Percentiles rank a stretch among this genome's conserved stretches.
Conservation (phyloP, 2,797 vertebrate species). For the Caiman crocodilus region DNA sequence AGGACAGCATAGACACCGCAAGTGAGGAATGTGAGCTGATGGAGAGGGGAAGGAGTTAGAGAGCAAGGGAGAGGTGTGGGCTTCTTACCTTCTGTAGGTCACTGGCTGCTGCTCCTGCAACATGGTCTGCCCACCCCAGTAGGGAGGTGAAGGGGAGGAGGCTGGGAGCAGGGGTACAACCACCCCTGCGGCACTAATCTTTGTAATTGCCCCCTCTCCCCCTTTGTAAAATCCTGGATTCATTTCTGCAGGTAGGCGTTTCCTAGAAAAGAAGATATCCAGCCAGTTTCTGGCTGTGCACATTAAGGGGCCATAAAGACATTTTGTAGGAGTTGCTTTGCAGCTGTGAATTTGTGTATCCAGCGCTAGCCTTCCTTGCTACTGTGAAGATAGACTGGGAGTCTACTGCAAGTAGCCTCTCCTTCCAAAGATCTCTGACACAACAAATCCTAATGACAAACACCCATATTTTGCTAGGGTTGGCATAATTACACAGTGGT, state of each 20-base stretch:
- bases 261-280: not conserved
- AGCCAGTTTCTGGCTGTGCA: not conserved
- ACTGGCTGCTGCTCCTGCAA: no score
- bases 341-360: no score
- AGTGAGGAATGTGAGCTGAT: no score
- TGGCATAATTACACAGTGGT: not conserved
- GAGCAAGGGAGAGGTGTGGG: not conserved
- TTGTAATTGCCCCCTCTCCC: no score
- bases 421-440: not conserved
- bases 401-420: not conserved
- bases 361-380: accelerated
- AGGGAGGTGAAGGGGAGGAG: no score
- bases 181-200: no score
- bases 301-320: not conserved
- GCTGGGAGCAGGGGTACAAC: no score
- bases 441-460: not conserved
- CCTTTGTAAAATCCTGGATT: no score
- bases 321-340: not conserved
- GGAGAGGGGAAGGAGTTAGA: not conserved
- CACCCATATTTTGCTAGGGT: not conserved
- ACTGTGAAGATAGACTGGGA: no score
- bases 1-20: no score
- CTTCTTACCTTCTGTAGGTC: no score
- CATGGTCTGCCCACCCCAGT: no score
- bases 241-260: not conserved